A percentile compares a stretch with the other conserved stretches of the same genome.
phyloP scores from a whole-genome alignment of 2,797 vertebrate species.

The Sebastes kiyomatsui region DNA sequence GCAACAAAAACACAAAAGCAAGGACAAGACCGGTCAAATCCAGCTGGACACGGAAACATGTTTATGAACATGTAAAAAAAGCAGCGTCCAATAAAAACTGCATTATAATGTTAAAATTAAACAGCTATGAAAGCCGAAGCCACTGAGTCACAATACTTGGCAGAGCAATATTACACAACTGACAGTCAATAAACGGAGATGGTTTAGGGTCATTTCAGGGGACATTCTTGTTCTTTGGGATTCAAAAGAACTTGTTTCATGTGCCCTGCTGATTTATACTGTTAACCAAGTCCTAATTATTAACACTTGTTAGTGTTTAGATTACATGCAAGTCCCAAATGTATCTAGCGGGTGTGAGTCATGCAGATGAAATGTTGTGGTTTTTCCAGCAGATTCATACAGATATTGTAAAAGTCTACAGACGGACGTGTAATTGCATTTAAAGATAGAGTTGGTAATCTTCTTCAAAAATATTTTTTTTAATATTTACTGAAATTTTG shows the following conservation, averaged over 20 bases:
- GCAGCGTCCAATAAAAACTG: slow-evolving; percentile 43
- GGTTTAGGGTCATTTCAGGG: slow-evolving; percentile 18
- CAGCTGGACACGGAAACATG: slow-evolving; percentile 24
- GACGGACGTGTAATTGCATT: slow-evolving; percentile 1
- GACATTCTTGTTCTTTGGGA: background rate
- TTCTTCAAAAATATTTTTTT: too few relatives aligned
- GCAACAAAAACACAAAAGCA: slow-evolving; percentile 13
- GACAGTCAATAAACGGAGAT: slow-evolving; percentile 20
- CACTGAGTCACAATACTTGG: slow-evolving; percentile 42
- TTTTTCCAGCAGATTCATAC: background rate
- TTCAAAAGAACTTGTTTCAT: slow-evolving; percentile 4
- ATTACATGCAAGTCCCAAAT: background rate
- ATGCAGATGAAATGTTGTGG: background rate
- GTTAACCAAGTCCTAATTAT: background rate
- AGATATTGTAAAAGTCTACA: background rate
- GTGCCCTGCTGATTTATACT: background rate
- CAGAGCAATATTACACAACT: slow-evolving; percentile 17
- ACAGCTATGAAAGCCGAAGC: slow-evolving; percentile 35
- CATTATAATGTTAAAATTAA: slow-evolving; percentile 29
- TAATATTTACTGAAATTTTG: too few relatives aligned
- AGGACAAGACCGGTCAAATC: slow-evolving; percentile 4
- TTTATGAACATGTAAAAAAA: slow-evolving; percentile 55
- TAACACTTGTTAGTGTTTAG: background rate
- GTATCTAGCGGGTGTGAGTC: slow-evolving; percentile 8
- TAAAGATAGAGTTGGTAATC: background rate